Conservation (phyloP, 2,113 vertebrate genomes). For the Tenrec ecaudatus region DNA sequence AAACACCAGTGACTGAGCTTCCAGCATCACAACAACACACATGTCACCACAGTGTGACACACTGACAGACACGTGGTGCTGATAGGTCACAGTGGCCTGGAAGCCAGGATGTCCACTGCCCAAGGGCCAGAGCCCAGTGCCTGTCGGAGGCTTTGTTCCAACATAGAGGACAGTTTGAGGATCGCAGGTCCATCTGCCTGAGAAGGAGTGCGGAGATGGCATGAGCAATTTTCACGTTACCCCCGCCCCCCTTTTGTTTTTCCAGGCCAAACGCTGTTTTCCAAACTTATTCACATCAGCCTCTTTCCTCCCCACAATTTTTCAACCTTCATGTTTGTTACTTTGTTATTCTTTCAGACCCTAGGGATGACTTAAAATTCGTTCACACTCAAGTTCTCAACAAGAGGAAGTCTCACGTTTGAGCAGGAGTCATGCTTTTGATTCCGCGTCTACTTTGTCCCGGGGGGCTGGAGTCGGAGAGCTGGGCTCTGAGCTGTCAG, state of each 20-base stretch:
- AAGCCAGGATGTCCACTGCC: neutral
- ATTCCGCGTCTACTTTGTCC: neutral
- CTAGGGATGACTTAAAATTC: constrained; percentile 14
- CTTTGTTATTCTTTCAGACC: constrained; percentile 49
- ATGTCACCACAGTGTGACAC: too few species aligned
- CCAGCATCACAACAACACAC: too few species aligned
- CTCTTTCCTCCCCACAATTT: neutral
- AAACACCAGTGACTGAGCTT: too few species aligned
- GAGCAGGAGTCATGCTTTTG: constrained; percentile 3
- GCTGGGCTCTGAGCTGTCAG: neutral
- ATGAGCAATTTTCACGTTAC: neutral
- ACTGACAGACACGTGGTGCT: too few species aligned
- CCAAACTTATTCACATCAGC: neutral
- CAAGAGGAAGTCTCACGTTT: neutral
- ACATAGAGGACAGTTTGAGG: neutral
- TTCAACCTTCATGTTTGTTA: neutral
- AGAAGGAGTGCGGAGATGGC: neutral
- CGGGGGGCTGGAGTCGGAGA: neutral
- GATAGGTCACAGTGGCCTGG: neutral
- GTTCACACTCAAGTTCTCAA: constrained; percentile 14
- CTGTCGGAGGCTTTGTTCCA: neutral
- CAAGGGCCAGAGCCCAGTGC: neutral
- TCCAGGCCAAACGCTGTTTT: constrained; percentile 23
- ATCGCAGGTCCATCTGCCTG: neutral
- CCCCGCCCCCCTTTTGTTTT: too few species aligned